Conservation (phyloP, 2,888 invertebrate genomes). For the Hydraecia micacea region DNA sequence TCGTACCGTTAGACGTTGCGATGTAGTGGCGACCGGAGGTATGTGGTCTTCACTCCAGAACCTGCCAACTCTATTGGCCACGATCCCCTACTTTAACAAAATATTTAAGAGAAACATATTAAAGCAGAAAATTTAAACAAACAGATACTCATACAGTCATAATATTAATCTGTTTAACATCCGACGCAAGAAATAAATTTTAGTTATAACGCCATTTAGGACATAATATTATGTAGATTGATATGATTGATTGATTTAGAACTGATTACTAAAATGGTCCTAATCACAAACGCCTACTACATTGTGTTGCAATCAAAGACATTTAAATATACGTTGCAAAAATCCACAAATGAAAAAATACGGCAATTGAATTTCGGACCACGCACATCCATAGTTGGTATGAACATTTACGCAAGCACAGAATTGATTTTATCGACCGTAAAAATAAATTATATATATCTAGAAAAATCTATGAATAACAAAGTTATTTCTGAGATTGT, state of each 20-base stretch:
- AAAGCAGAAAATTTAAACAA: neutral
- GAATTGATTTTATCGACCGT: neutral
- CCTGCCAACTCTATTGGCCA: neutral
- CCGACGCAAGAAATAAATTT: constrained; percentile 28
- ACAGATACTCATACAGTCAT: neutral
- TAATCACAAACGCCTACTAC: constrained; percentile 23
- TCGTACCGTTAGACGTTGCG: no score
- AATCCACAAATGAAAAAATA: neutral
- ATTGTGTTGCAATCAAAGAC: constrained; percentile 3
- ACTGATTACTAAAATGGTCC: constrained; percentile 4
- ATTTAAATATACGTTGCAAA: neutral
- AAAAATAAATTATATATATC: neutral
- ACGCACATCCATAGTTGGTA: neutral
- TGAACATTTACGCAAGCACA: neutral
- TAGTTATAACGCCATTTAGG: neutral
- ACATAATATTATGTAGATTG: constrained; percentile 25
- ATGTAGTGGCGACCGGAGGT: no score
- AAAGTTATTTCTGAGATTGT: neutral
- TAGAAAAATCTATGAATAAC: neutral
- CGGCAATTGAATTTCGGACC: neutral
- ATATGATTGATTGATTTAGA: constrained; percentile 24
- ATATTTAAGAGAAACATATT: neutral
- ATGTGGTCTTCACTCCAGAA: neutral
- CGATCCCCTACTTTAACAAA: neutral
- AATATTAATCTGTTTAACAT: neutral